Evolutionary conservation across 64 coral and sea anemone species (phyloP).

Genomic region (Orbicella faveolata): DNA sequence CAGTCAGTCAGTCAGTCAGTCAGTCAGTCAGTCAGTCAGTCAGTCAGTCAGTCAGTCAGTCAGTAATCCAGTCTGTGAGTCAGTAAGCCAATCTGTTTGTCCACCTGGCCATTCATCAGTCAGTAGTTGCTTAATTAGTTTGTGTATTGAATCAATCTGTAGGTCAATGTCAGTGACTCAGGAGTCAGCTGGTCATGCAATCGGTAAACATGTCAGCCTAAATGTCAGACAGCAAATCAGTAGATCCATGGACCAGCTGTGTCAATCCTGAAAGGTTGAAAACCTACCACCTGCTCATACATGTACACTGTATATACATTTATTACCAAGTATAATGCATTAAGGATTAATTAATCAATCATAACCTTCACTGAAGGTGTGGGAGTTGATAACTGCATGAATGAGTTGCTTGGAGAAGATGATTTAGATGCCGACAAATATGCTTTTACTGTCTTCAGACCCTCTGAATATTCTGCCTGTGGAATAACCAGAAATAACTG

Average conservation of each 20-base stretch:
- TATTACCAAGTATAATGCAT: no score
- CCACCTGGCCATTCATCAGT: no score
- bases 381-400: slow-evolving; percentile 46
- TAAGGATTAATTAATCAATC: neutral
- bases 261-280: no score
- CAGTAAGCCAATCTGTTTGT: neutral
- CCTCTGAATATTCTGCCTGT: slow-evolving; percentile 37
- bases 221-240: no score
- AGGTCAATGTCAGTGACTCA: no score
- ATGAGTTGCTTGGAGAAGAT: slow-evolving; percentile 52
- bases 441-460: neutral
- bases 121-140: no score
- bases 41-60: neutral
- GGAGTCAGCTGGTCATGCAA: no score
- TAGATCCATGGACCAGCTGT: no score
- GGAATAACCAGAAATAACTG: neutral
- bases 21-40: neutral
- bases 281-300: no score
- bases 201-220: no score
- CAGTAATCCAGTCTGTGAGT: neutral
- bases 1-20: neutral
- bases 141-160: no score
- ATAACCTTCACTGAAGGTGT: slow-evolving; percentile 61
- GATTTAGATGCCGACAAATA: neutral
- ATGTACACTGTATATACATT: no score